Evolutionary conservation across 2,888 invertebrate species (phyloP).

Genomic region (Lasius fuliginosus): DNA sequence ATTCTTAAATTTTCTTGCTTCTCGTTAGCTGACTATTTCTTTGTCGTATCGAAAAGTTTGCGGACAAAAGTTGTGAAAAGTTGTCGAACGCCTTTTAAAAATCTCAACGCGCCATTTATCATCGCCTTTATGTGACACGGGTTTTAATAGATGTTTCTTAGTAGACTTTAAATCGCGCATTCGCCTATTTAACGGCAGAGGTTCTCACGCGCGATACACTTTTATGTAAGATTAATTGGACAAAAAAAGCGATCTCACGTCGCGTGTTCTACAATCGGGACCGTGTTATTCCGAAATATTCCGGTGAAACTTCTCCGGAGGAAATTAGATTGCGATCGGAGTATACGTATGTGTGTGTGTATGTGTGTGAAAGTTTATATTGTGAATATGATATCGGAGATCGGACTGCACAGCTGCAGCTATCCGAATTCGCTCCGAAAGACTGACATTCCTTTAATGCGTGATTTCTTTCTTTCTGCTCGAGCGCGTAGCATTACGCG

Average conservation of each 20-base stretch:
- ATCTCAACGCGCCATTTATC: neutral
- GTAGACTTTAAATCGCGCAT: constrained; percentile 12
- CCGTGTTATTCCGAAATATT: constrained; percentile 21
- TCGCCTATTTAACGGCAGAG: neutral
- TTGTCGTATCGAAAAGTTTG: neutral
- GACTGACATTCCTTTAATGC: constrained; percentile 22
- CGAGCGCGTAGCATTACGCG: neutral
- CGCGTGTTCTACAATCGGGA: constrained; percentile 14
- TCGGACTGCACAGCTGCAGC: neutral
- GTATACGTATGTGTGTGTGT: neutral
- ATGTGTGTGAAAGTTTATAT: constrained; percentile 36
- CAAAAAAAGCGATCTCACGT: constrained; percentile 16
- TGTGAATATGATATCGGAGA: constrained; percentile 31
- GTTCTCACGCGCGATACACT: constrained; percentile 37
- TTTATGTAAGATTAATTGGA: constrained; percentile 46
- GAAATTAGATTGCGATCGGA: constrained; percentile 39
- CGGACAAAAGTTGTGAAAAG: neutral
- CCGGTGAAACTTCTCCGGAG: constrained; percentile 16
- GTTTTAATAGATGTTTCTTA: neutral
- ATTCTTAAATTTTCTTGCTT: neutral
- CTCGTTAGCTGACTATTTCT: neutral
- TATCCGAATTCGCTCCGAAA: neutral
- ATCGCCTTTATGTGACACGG: neutral
- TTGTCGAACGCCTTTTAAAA: neutral
- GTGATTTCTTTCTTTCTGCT: constrained; percentile 14